Evolutionary conservation across 1,140 invertebrate genomes (phyloP).

Genomic region (Saccostrea glomerata): DNA sequence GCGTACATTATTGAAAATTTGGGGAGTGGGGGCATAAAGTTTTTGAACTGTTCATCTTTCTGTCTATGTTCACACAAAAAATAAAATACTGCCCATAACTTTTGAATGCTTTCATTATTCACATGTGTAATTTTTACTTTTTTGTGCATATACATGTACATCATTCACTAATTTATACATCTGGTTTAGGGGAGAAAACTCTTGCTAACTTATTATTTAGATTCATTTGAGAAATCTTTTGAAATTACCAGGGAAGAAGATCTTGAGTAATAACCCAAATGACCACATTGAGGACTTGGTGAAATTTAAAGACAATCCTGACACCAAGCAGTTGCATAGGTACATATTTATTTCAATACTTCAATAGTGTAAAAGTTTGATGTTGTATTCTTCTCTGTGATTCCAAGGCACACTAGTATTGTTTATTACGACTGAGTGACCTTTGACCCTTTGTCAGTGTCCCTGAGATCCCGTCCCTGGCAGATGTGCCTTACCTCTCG

Average conservation of each 20-base stretch:
- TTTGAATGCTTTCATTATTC: no score
- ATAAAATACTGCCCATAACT: not conserved
- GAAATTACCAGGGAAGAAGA: constrained; percentile 63
- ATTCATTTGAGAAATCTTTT: not conserved
- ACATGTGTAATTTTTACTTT: no score
- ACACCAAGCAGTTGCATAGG: constrained; percentile 61
- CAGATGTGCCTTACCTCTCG: constrained; percentile 71
- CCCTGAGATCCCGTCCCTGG: constrained; percentile 72
- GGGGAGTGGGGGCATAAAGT: not conserved
- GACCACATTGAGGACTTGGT: constrained; percentile 68
- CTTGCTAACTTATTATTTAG: not conserved
- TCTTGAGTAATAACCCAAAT: constrained; percentile 67
- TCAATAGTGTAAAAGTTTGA: constrained; percentile 52
- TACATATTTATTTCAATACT: constrained; percentile 64
- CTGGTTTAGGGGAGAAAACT: not conserved
- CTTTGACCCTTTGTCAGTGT: constrained; percentile 62
- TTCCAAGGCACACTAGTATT: no score
- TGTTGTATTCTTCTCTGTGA: no score
- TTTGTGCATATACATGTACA: no score
- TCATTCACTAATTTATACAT: not conserved
- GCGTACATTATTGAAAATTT: no score
- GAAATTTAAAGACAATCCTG: constrained; percentile 70
- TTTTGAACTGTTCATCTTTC: not conserved
- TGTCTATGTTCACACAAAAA: no score
- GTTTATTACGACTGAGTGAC: no score